phyloP scores from a whole-genome alignment of 2,113 vertebrate genomes.

The Rousettus leschenaultii region DNA sequence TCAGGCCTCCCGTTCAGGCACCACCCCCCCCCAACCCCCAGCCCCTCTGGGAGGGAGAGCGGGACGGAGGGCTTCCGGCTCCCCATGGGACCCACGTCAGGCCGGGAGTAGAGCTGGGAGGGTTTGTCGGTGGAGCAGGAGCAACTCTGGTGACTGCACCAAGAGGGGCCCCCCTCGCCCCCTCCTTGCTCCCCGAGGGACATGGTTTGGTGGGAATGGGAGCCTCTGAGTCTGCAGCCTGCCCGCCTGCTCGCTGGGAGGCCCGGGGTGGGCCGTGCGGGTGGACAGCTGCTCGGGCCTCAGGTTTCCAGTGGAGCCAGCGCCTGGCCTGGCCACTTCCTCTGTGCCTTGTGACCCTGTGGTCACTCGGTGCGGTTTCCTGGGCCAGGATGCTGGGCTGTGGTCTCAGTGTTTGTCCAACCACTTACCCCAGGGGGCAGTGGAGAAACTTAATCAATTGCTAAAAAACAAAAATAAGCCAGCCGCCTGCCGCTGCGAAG shows the following conservation, averaged over 20 bases:
- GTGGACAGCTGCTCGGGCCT: neutral
- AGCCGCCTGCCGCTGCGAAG: neutral
- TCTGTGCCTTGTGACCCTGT: slow-evolving; percentile 46
- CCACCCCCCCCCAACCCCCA: accelerated
- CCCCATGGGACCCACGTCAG: accelerated
- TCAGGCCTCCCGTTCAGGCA: neutral
- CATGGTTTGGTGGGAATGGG: neutral
- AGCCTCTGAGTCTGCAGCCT: neutral
- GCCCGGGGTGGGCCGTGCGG: accelerated
- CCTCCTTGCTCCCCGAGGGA: neutral
- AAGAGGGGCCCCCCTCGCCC: neutral
- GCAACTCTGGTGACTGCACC: neutral
- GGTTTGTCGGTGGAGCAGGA: accelerated
- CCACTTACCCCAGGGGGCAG: slow-evolving; percentile 23
- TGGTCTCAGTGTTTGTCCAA: slow-evolving; percentile 1
- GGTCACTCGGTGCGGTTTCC: neutral
- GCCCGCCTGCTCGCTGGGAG: neutral
- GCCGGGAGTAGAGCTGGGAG: too few species aligned
- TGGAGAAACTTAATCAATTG: slow-evolving; percentile 43
- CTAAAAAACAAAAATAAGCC: slow-evolving; percentile 41
- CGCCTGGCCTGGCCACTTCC: neutral
- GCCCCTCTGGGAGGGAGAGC: neutral
- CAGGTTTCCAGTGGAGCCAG: neutral
- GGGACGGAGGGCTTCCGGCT: neutral
- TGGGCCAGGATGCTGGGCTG: slow-evolving; percentile 10